These are phyloP conservation scores for Otocyon megalotis DNA, from an alignment of 2,113 vertebrate genomes.

Conservation along the genomic window DNA sequence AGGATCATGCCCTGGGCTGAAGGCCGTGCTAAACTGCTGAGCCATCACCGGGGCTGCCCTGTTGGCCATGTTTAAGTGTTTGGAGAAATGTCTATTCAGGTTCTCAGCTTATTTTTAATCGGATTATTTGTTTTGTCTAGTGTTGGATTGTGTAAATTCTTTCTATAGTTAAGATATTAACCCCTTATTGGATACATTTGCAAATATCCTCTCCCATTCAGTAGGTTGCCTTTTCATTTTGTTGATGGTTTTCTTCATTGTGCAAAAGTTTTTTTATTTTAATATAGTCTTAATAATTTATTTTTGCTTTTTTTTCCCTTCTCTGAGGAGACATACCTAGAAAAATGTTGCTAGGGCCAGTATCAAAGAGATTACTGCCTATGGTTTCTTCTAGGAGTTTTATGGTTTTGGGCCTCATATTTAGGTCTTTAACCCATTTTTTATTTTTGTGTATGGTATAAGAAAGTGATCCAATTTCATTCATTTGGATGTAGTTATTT, in stretches of 20 bases:
- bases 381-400: background rate
- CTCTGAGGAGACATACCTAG: background rate
- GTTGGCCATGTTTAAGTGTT: background rate
- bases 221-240: background rate
- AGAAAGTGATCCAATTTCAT: background rate
- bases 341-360: background rate
- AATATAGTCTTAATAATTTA: background rate
- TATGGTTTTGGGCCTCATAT: background rate
- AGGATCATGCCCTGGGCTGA: no score
- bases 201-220: background rate
- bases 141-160: background rate
- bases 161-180: background rate
- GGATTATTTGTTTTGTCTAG: background rate
- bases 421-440: background rate
- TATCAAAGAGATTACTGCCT: background rate
- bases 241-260: background rate
- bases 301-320: background rate
- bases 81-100: background rate
- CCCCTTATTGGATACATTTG: background rate
- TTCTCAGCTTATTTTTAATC: background rate
- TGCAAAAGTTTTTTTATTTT: background rate
- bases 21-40: no score
- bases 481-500: background rate
- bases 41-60: background rate
- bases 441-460: background rate